Evolutionary conservation across 2,888 invertebrate species (phyloP).

Genomic region (Pharmacophagus antenor): DNA sequence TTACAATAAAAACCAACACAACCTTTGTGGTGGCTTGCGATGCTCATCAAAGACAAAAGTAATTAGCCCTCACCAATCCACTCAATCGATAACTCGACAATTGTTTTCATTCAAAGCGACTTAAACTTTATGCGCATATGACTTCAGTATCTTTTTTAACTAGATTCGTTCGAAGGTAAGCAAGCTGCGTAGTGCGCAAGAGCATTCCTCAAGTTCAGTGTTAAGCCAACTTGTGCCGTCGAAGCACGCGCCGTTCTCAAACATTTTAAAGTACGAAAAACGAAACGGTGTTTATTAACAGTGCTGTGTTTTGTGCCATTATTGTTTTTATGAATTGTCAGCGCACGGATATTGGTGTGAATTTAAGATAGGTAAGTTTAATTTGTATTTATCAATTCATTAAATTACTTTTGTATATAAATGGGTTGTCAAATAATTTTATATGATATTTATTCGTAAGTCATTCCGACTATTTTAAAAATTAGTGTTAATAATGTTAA

Average conservation of each 20-base stretch:
- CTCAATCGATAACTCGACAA: slow-evolving; percentile 17
- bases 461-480: slow-evolving; percentile 6
- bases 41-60: slow-evolving; percentile 14
- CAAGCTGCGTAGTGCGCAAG: slow-evolving; percentile 50
- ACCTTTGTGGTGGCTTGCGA: neutral
- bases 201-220: slow-evolving; percentile 68
- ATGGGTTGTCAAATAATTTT: neutral
- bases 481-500: slow-evolving; percentile 11
- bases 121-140: neutral
- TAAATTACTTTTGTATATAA: neutral
- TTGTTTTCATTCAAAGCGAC: neutral
- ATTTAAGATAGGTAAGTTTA: slow-evolving; percentile 17
- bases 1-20: neutral
- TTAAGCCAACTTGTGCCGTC: slow-evolving; percentile 51
- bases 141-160: slow-evolving; percentile 24
- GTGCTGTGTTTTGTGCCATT: slow-evolving; percentile 44
- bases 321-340: slow-evolving; percentile 32
- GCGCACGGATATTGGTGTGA: slow-evolving; percentile 21
- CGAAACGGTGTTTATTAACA: slow-evolving; percentile 40
- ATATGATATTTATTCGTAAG: slow-evolving; percentile 6
- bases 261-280: slow-evolving; percentile 38
- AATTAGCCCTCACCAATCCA: slow-evolving; percentile 17
- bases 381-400: neutral
- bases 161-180: slow-evolving; percentile 48
- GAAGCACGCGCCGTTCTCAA: slow-evolving; percentile 43